Percentiles rank a stretch among this genome's conserved stretches.
Evolutionary conservation across 30 jellyfish, hydroid and myxozoan species (phyloP).

Genomic region (Turritopsis rubra): DNA sequence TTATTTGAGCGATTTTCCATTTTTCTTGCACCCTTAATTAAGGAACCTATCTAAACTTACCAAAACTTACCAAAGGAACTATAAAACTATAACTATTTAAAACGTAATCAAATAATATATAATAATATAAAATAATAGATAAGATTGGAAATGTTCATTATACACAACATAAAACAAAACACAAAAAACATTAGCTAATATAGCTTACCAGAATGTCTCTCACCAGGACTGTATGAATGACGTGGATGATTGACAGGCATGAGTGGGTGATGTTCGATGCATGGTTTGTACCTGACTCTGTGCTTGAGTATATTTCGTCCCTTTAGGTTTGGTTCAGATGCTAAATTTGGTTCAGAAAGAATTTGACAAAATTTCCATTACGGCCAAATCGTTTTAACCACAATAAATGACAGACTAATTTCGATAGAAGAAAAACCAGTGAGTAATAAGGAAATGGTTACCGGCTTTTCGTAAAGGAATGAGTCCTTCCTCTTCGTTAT

Average conservation of each 20-base stretch:
- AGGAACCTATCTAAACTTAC: too few relatives aligned
- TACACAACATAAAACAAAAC: too few relatives aligned
- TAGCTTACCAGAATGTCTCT: constrained; percentile 20
- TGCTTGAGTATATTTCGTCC: constrained; percentile 30
- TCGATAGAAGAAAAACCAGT: background rate
- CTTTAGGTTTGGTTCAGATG: constrained; percentile 79
- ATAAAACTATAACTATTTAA: too few relatives aligned
- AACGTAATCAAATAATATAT: too few relatives aligned
- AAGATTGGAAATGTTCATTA: too few relatives aligned
- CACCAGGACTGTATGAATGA: constrained; percentile 62
- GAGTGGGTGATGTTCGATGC: constrained; percentile 19
- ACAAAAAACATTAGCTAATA: too few relatives aligned
- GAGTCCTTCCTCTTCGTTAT: constrained; percentile 47
- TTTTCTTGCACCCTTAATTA: too few relatives aligned
- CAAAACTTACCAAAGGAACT: too few relatives aligned
- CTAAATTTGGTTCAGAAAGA: constrained; percentile 33
- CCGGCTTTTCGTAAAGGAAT: constrained; percentile 77
- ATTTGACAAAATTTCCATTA: background rate
- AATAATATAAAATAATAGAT: too few relatives aligned
- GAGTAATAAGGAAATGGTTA: background rate
- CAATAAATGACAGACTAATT: background rate
- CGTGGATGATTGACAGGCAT: constrained; percentile 25
- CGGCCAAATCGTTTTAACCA: background rate
- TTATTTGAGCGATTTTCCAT: too few relatives aligned
- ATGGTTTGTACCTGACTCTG: constrained; percentile 7